These are phyloP conservation scores for Bombus confusus DNA, from an alignment of 1,140 invertebrate species.

Conservation along the genomic window DNA sequence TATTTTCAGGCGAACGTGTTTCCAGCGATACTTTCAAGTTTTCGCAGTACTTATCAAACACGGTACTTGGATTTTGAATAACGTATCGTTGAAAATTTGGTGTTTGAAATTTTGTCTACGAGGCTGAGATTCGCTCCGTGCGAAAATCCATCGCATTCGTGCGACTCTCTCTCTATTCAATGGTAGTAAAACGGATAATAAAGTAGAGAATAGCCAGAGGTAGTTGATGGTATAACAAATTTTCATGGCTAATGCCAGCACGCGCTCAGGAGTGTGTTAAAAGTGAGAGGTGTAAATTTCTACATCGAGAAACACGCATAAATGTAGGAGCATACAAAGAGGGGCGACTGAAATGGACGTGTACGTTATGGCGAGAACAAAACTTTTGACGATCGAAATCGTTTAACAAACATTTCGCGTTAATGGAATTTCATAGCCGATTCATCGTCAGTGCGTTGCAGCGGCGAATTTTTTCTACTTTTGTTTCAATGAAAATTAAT, in stretches of 20 bases:
- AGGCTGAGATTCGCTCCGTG: neutral
- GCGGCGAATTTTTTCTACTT: neutral
- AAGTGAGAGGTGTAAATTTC: slow-evolving; percentile 15
- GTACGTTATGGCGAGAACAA: neutral
- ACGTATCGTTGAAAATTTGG: neutral
- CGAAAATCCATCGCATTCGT: neutral
- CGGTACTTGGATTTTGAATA: neutral
- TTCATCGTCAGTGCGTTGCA: neutral
- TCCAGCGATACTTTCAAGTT: neutral
- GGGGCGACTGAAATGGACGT: neutral
- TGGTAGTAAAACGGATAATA: slow-evolving; percentile 18
- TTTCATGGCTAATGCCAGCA: slow-evolving; percentile 17
- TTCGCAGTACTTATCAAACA: neutral
- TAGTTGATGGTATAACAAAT: slow-evolving; percentile 18
- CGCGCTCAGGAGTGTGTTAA: slow-evolving; percentile 28
- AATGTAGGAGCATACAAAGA: neutral
- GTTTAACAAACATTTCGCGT: neutral
- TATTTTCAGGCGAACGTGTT: neutral
- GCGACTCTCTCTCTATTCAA: slow-evolving; percentile 7
- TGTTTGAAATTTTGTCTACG: too few relatives aligned
- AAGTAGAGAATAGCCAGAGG: neutral
- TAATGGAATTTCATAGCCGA: slow-evolving; percentile 23
- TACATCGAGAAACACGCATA: neutral
- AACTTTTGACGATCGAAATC: neutral
- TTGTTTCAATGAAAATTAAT: slow-evolving; percentile 6